Conservation (phyloP, 2,888 invertebrate genomes). For the Mellilla xanthometata region DNA sequence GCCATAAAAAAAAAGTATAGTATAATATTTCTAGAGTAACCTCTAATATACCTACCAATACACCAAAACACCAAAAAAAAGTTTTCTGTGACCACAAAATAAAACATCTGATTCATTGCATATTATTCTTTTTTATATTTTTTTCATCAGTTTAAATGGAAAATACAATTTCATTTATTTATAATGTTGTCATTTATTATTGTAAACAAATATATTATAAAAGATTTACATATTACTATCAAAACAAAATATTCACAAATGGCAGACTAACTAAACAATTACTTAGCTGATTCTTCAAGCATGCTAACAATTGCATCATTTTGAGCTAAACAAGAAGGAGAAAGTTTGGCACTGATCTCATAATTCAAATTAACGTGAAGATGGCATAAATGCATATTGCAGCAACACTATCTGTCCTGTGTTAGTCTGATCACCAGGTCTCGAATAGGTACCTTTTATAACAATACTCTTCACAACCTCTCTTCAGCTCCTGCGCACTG, state of each 20-base stretch:
- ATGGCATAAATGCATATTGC: slow-evolving; percentile 80
- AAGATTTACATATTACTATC: slow-evolving; percentile 83
- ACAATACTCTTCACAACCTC: slow-evolving; percentile 79
- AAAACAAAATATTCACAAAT: slow-evolving; percentile 83
- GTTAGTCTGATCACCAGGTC: slow-evolving; percentile 78
- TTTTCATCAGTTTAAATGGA: slow-evolving; percentile 83
- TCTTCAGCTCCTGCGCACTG: slow-evolving; percentile 70
- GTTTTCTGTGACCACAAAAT: slow-evolving; percentile 43
- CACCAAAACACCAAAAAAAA: too few species aligned
- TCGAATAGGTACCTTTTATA: slow-evolving; percentile 81
- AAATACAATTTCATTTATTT: slow-evolving; percentile 82
- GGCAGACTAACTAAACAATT: slow-evolving; percentile 83
- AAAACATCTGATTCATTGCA: slow-evolving; percentile 78
- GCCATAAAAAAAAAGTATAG: too few species aligned
- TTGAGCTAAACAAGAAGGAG: slow-evolving; percentile 81
- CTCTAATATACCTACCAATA: too few species aligned
- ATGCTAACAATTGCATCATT: slow-evolving; percentile 81
- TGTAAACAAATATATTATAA: slow-evolving; percentile 83
- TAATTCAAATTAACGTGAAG: slow-evolving; percentile 74
- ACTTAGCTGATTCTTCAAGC: slow-evolving; percentile 78
- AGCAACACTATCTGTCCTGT: slow-evolving; percentile 69
- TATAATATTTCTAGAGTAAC: too few species aligned
- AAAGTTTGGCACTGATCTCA: slow-evolving; percentile 82
- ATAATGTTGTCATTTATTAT: slow-evolving; percentile 83
- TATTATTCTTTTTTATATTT: slow-evolving; percentile 83